phyloP scores from a whole-genome alignment of 2,888 invertebrate genomes.

The Agriopis aurantiaria region DNA sequence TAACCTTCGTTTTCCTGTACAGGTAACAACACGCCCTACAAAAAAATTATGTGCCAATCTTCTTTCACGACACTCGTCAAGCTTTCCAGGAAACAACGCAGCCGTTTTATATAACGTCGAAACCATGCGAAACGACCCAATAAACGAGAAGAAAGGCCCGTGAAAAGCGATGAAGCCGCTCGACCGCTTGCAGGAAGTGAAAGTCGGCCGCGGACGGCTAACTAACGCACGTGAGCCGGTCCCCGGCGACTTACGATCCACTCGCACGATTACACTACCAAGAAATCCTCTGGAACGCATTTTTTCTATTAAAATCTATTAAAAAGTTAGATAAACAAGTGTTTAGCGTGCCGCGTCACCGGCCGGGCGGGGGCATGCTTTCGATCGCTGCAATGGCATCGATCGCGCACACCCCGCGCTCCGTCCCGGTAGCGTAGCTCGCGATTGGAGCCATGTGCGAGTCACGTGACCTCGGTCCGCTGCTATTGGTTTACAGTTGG shows the following conservation, averaged over 20 bases:
- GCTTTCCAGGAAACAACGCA: slow-evolving; percentile 22
- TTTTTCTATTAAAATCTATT: slow-evolving; percentile 43
- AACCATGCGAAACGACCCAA: slow-evolving; percentile 22
- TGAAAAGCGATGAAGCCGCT: slow-evolving; percentile 18
- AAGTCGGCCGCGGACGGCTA: slow-evolving; percentile 58
- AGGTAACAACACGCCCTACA: slow-evolving; percentile 34
- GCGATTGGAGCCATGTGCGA: slow-evolving; percentile 60
- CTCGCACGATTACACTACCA: slow-evolving; percentile 23
- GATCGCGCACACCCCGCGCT: slow-evolving; percentile 76
- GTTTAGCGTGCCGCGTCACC: slow-evolving; percentile 66
- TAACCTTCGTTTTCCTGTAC: slow-evolving; percentile 30
- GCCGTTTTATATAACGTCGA: slow-evolving; percentile 23
- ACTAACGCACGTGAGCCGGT: slow-evolving; percentile 58
- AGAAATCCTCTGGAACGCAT: slow-evolving; percentile 25
- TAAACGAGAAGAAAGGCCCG: slow-evolving; percentile 37
- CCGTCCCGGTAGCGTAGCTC: slow-evolving; percentile 52
- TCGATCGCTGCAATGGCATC: slow-evolving; percentile 78
- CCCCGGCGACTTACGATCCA: slow-evolving; percentile 22
- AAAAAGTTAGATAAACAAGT: slow-evolving; percentile 71
- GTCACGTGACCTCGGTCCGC: slow-evolving; percentile 76
- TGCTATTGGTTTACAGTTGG: slow-evolving; percentile 63
- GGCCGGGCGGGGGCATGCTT: slow-evolving; percentile 70
- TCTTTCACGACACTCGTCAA: slow-evolving; percentile 30
- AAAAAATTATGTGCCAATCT: slow-evolving; percentile 31
- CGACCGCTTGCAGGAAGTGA: slow-evolving; percentile 60